Percentiles rank a stretch among this genome's conserved stretches.
Evolutionary conservation across 2,113 vertebrate genomes (phyloP).

Genomic region (Chamaea fasciata): DNA sequence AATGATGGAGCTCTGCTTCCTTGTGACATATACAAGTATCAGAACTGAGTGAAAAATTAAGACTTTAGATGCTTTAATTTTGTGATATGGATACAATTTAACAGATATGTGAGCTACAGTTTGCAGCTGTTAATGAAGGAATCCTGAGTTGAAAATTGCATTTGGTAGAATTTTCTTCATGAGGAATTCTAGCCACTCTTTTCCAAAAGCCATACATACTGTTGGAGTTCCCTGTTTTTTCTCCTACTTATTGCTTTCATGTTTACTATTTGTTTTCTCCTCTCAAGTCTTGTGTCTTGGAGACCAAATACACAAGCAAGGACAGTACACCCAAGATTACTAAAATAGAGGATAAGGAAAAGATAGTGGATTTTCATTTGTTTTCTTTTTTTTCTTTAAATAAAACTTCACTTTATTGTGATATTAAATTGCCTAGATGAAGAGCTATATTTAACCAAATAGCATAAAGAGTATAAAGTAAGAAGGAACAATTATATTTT

Average conservation of each 20-base stretch:
- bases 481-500: background rate
- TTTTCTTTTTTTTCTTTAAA: background rate
- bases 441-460: background rate
- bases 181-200: background rate
- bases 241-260: background rate
- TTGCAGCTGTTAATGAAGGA: background rate
- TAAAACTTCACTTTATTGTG: background rate
- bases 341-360: background rate
- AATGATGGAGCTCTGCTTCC: background rate
- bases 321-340: background rate
- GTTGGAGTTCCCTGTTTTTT: background rate
- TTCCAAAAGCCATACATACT: background rate
- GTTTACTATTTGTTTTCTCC: background rate
- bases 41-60: background rate
- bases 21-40: background rate
- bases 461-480: background rate
- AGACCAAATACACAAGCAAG: background rate
- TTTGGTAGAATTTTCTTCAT: background rate
- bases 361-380: rapidly evolving
- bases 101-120: background rate
- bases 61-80: background rate
- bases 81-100: rapidly evolving
- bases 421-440: background rate
- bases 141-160: background rate
- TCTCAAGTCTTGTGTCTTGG: background rate